A percentile compares a stretch with the other conserved stretches of the same genome.
Conservation (phyloP, 1,140 invertebrate genomes). For the Camponotus vicinus region DNA sequence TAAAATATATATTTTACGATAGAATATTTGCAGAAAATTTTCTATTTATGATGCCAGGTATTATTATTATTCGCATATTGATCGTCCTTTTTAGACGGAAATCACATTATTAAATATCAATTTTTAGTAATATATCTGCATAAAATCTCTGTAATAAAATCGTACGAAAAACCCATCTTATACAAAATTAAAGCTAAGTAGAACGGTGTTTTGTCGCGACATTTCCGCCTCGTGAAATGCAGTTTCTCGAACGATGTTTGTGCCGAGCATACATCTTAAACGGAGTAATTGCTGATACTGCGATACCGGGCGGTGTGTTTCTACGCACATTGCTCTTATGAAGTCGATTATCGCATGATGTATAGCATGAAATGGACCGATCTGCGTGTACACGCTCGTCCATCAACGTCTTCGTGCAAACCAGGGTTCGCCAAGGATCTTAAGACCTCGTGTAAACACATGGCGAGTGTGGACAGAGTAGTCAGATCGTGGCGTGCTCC, state of each 20-base stretch:
- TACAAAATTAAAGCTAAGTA: slow-evolving; percentile 9
- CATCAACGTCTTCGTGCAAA: slow-evolving; percentile 55
- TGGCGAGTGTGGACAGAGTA: slow-evolving; percentile 23
- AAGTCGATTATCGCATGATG: slow-evolving; percentile 20
- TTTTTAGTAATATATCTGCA: not conserved
- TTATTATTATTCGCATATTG: not conserved
- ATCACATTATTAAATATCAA: not conserved
- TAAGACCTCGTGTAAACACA: slow-evolving; percentile 40
- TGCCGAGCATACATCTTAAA: slow-evolving; percentile 19
- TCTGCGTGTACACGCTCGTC: slow-evolving; percentile 20
- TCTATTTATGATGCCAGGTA: not conserved
- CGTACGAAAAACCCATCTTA: slow-evolving; percentile 1
- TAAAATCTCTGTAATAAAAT: slow-evolving; percentile 10
- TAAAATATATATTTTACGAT: too few relatives aligned
- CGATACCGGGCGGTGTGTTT: slow-evolving; percentile 29
- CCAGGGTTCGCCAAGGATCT: not conserved
- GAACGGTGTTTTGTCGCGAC: not conserved
- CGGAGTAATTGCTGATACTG: slow-evolving; percentile 28
- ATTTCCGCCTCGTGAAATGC: not conserved
- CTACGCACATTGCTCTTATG: slow-evolving; percentile 9
- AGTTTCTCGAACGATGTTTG: slow-evolving; percentile 37
- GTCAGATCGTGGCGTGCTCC: slow-evolving; percentile 14
- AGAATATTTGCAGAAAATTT: too few relatives aligned
- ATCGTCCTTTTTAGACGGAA: not conserved
- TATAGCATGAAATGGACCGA: slow-evolving; percentile 22